Evolutionary conservation across 2,113 vertebrate genomes (phyloP), one percentile per base, ranked within the genome.

Genomic region (Anseranas semipalmata): DNA sequence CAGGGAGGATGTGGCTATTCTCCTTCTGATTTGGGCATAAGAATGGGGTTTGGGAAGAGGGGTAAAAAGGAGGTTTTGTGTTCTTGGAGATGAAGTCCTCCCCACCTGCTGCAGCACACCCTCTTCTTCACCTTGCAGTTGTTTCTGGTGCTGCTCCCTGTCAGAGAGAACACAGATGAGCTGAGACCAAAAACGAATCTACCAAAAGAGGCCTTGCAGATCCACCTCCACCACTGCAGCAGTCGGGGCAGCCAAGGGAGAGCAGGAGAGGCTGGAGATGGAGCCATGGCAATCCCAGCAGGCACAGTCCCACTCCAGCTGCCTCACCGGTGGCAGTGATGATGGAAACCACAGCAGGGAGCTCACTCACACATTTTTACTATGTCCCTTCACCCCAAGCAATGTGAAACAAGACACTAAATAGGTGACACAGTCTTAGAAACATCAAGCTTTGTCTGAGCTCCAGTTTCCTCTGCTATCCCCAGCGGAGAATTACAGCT

Each of bases 401-500:
- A 78, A 73, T 1, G 6, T 25, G 58, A 67, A 95, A 76, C 24
- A 32, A 60, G 88, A 80, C 53, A 56, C 48, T 41, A 41, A 90
- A 46, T 62, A 91, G 66, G 83, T 76, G 77, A 75, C 15, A 48
- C 10, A n/a, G 66, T 1, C 3, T 24, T 52, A 87, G 45, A 90
- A 93, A 53, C 48, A 73, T 45, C 45, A 37, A 70, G 25, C 8
- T 24, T 91, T 81, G 45, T 17, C 48, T 70, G 35, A 43, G 50
- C 37, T 91, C 59, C 89, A 91, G 81, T 28, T 76, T 87, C 20
- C 35, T 32, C 18, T 8, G 10, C 48, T 63, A 85, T 66, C 14
- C 52, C 53, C 75, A 85, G 39, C 0, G 0, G 16, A 74, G 20
- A 84, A 56, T 1, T 37, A 32, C 48, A 85, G 74, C 43, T 56